Evolutionary conservation across 2,888 invertebrate species (phyloP).

Genomic region (Lagria hirta): DNA sequence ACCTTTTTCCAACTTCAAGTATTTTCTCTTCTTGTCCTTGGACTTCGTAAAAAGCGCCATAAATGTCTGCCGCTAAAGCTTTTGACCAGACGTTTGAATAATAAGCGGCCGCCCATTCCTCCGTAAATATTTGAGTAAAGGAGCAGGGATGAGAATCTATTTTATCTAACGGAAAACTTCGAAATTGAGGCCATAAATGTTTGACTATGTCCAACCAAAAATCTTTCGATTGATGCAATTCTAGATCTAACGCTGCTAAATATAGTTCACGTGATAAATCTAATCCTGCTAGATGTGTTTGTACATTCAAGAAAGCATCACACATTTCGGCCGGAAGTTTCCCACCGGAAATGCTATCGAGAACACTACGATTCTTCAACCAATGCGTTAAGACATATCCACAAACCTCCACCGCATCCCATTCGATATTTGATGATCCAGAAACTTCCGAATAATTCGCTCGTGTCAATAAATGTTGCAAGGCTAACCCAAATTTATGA

Average conservation of each 20-base stretch:
- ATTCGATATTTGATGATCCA: conserved; percentile 85
- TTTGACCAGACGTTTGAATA: conserved; percentile 84
- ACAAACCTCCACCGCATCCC: conserved; percentile 87
- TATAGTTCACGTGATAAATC: conserved; percentile 82
- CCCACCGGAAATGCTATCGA: conserved; percentile 66
- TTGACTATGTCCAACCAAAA: conserved; percentile 84
- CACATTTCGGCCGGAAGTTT: conserved; percentile 68
- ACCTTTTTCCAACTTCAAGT: conserved; percentile 67
- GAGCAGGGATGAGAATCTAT: conserved; percentile 84
- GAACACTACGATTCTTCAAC: conserved; percentile 66
- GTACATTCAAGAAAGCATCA: conserved; percentile 62
- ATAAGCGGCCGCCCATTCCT: conserved; percentile 83
- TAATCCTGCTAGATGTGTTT: conserved; percentile 76
- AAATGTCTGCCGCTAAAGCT: conserved; percentile 89
- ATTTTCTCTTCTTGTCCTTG: conserved; percentile 58
- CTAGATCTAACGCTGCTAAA: conserved; percentile 77
- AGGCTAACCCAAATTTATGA: conserved; percentile 81
- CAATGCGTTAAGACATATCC: conserved; percentile 82
- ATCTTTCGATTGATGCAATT: conserved; percentile 71
- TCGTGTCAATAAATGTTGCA: conserved; percentile 83
- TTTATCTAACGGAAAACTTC: conserved; percentile 73
- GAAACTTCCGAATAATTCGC: conserved; percentile 82
- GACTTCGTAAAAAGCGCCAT: conserved; percentile 79
- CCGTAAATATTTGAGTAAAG: conserved; percentile 79
- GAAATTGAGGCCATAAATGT: conserved; percentile 78